These are phyloP conservation scores for Cerastis leucographa DNA, from an alignment of 2,888 invertebrate genomes.

Conservation along the genomic window DNA sequence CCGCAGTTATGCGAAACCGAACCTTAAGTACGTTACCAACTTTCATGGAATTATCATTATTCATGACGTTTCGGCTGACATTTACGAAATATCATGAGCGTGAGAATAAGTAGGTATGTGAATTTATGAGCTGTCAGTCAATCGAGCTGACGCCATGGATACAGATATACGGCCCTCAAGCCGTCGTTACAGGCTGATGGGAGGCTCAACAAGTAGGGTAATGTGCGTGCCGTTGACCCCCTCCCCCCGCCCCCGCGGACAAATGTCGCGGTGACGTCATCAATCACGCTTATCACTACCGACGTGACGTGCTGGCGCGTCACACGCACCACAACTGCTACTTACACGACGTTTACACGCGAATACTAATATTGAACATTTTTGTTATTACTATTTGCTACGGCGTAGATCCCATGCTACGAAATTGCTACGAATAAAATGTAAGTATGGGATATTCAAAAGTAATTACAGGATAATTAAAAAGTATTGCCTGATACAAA, in stretches of 20 bases:
- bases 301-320: slow-evolving; percentile 70
- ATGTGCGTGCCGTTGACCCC: slow-evolving; percentile 68
- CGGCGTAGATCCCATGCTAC: slow-evolving; percentile 53
- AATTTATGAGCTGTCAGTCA: slow-evolving; percentile 67
- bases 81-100: slow-evolving; percentile 48
- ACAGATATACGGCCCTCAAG: slow-evolving; percentile 61
- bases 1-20: slow-evolving; percentile 3
- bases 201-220: slow-evolving; percentile 75
- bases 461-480: slow-evolving; percentile 3
- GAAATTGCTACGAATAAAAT: slow-evolving; percentile 42
- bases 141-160: slow-evolving; percentile 65
- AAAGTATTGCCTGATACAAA: neutral
- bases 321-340: slow-evolving; percentile 66
- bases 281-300: slow-evolving; percentile 86
- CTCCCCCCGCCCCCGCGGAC: slow-evolving; percentile 46
- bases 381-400: slow-evolving; percentile 33
- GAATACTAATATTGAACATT: slow-evolving; percentile 34
- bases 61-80: slow-evolving; percentile 45
- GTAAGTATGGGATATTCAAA: slow-evolving; percentile 19
- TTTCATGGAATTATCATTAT: slow-evolving; percentile 32
- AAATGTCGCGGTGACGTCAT: slow-evolving; percentile 81
- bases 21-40: slow-evolving; percentile 24
- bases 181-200: slow-evolving; percentile 57
- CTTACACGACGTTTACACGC: slow-evolving; percentile 54
- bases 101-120: slow-evolving; percentile 45